Conservation (phyloP, 2,113 vertebrate genomes). For the Cyanoramphus novaezelandiae region DNA sequence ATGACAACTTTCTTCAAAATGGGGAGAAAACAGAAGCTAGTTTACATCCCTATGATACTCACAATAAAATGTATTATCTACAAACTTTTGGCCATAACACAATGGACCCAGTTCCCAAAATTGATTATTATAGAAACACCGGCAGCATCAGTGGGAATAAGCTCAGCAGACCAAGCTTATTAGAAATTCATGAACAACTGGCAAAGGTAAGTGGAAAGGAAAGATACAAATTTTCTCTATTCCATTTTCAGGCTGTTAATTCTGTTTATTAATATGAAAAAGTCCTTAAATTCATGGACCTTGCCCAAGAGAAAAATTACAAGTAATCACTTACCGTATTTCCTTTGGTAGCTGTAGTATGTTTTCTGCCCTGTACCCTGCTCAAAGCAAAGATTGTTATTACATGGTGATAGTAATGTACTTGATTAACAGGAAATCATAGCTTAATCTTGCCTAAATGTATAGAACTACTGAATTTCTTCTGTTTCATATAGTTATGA, state of each 20-base stretch:
- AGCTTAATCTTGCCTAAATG: not conserved
- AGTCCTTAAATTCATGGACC: constrained; percentile 20
- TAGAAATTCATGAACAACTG: constrained; percentile 93
- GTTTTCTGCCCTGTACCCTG: not conserved
- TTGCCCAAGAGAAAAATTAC: not conserved
- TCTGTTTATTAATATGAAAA: constrained; percentile 37
- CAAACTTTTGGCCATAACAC: constrained; percentile 95
- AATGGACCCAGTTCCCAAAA: constrained; percentile 89
- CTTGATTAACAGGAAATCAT: not conserved
- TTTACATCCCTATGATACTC: constrained; percentile 80
- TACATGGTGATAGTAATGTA: not conserved
- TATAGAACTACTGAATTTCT: not conserved
- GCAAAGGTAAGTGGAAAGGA: constrained; percentile 84
- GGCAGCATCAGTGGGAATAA: constrained; percentile 91
- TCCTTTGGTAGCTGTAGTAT: not conserved
- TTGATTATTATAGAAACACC: constrained; percentile 93
- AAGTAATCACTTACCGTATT: not conserved
- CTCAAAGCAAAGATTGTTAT: not conserved
- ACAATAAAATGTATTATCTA: constrained; percentile 79
- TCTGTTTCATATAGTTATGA: not conserved
- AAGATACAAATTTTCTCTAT: not conserved
- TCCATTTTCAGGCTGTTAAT: constrained; percentile 32
- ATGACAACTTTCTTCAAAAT: constrained; percentile 74
- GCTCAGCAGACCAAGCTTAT: constrained; percentile 86
- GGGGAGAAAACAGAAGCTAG: constrained; percentile 81